Evolutionary conservation across 2,888 invertebrate genomes (phyloP), one percentile per base, ranked within the genome.

Genomic region (Alloscopus bannaensis): DNA sequence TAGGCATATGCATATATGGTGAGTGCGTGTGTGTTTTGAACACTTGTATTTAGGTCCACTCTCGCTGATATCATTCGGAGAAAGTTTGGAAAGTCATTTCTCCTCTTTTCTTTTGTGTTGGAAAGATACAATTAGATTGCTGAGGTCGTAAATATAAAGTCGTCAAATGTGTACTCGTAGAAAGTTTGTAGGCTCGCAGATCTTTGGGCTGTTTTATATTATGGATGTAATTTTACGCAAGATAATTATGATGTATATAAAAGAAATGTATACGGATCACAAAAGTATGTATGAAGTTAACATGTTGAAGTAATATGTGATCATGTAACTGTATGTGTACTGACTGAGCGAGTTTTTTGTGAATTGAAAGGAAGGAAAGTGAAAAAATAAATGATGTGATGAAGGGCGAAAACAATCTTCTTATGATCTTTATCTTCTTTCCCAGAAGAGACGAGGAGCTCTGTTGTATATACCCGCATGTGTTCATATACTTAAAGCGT

Each of bases 41-140:
- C 50, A 4, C 20, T 36, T 57, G 36, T 50, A 24, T 47, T 70
- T 26, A 40, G 64, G 64, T 65, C 73, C 64, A 65, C 22, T 22
- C 60, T 36, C 11, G 22, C 18, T 6, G 42, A 65, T 52, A 26
- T 45, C 59, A 66, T 66, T 66, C 45, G 66, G 75, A 66, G 66
- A 66, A 75, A 66, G 59, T 66, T 59, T 26, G 36, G 20, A 40
- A 16, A 22, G 52, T 24, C 52, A n/a, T n/a, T n/a, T 20, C n/a
- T 13, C 24, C 36, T 36, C n/a, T n/a, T n/a, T 36, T 11, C 42
- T 40, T 62, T 62, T 40, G 20, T 47, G 3, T n/a, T 24, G 50
- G 28, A 71, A 71, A 50, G 13, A 55, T 65, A 65, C 72, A 73
- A 73, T 62, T 72, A 72, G 24, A 72, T 55, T 73, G 73, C 73